These are phyloP conservation scores for Drosophila antonietae DNA, from an alignment of 2,888 invertebrate species.

Conservation along the genomic window DNA sequence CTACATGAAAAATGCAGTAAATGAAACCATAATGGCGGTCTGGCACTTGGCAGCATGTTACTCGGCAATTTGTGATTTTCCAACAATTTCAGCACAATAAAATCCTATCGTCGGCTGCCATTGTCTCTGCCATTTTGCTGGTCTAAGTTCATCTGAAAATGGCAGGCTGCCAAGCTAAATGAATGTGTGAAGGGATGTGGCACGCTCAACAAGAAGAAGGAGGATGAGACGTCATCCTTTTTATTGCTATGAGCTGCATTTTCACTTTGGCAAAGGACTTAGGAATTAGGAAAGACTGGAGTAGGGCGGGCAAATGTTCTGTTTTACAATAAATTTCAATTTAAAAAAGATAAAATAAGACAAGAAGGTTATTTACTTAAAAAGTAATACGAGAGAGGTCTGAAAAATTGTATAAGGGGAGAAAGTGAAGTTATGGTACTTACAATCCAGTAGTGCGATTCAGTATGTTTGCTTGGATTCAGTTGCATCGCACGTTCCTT, in stretches of 20 bases:
- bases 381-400: background rate
- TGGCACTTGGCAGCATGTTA: slow-evolving; percentile 20
- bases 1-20: slow-evolving; percentile 29
- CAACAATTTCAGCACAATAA: slow-evolving; percentile 69
- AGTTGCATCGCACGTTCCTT: slow-evolving; percentile 84
- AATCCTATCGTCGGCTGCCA: slow-evolving; percentile 59
- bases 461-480: slow-evolving; percentile 83
- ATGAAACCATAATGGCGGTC: slow-evolving; percentile 30
- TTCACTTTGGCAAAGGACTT: slow-evolving; percentile 48
- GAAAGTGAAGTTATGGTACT: slow-evolving; percentile 48
- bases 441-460: slow-evolving; percentile 85
- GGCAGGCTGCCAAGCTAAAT: slow-evolving; percentile 66
- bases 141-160: slow-evolving; percentile 35
- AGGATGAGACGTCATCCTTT: slow-evolving; percentile 35
- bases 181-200: background rate
- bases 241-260: slow-evolving; percentile 25
- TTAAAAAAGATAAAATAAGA: slow-evolving; percentile 14
- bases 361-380: background rate
- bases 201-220: background rate
- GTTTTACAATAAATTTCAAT: slow-evolving; percentile 24
- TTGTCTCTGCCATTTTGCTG: slow-evolving; percentile 38
- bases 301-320: background rate
- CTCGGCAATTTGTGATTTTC: slow-evolving; percentile 64
- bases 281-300: slow-evolving; percentile 40
- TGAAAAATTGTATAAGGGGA: background rate